These are phyloP conservation scores for Cheilosia scutellata DNA, from an alignment of 2,888 invertebrate genomes.

Conservation along the genomic window DNA sequence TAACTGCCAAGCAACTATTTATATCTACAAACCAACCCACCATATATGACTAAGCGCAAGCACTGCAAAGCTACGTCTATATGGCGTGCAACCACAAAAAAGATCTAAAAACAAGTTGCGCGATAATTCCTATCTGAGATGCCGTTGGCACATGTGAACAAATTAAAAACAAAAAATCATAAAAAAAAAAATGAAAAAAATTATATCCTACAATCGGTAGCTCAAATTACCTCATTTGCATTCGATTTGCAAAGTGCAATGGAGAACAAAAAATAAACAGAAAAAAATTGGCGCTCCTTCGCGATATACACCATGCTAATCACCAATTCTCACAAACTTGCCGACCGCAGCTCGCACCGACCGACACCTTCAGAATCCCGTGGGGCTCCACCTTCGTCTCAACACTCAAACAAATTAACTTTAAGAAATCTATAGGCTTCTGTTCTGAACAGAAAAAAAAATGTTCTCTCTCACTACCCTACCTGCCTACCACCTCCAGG, in stretches of 20 bases:
- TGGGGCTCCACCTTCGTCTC: slow-evolving; percentile 31
- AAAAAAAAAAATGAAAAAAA: slow-evolving; percentile 5
- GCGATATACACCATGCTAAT: slow-evolving; percentile 32
- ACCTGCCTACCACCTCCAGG: neutral
- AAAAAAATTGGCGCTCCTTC: slow-evolving; percentile 11
- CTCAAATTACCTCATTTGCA: slow-evolving; percentile 60
- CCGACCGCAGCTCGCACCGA: slow-evolving; percentile 34
- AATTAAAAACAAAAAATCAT: slow-evolving; percentile 28
- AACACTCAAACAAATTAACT: slow-evolving; percentile 34
- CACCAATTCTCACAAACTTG: slow-evolving; percentile 45
- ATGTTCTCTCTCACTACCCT: neutral
- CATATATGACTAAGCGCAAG: slow-evolving; percentile 23
- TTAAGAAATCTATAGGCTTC: slow-evolving; percentile 15
- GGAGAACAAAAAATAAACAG: slow-evolving; percentile 2
- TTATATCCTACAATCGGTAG: slow-evolving; percentile 25
- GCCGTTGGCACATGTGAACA: slow-evolving; percentile 63
- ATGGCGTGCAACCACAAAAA: slow-evolving; percentile 33
- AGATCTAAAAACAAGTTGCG: slow-evolving; percentile 36
- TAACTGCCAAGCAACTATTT: slow-evolving; percentile 3
- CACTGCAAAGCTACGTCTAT: slow-evolving; percentile 22
- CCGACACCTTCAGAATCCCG: slow-evolving; percentile 24
- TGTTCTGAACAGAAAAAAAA: neutral
- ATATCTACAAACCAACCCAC: slow-evolving; percentile 18
- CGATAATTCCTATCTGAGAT: slow-evolving; percentile 22
- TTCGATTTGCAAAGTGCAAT: slow-evolving; percentile 39